A percentile compares a stretch with the other conserved stretches of the same genome.
Conservation (phyloP, 2,797 vertebrate genomes). For the Danionella dracula region DNA sequence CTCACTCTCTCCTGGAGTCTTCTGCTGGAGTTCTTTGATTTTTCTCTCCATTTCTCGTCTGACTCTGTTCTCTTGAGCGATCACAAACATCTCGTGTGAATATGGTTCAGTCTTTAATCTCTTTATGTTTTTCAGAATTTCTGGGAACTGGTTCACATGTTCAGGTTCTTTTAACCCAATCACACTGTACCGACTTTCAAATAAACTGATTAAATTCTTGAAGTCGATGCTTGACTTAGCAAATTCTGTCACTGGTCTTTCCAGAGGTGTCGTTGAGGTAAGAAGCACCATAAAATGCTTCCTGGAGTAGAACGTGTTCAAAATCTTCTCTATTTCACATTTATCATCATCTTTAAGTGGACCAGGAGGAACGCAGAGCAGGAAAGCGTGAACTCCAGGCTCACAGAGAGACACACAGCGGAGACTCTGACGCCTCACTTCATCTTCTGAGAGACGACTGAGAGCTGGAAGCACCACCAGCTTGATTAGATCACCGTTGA, state of each 20-base stretch:
- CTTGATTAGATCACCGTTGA: background rate
- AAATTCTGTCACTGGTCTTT: background rate
- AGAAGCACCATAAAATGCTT: constrained; percentile 9
- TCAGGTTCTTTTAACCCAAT: background rate
- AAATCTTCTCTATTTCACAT: background rate
- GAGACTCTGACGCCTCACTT: background rate
- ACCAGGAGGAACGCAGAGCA: background rate
- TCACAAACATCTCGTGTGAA: background rate
- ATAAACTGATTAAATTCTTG: background rate
- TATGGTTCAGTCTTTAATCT: background rate
- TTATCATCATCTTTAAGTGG: background rate
- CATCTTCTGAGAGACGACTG: background rate
- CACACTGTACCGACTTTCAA: background rate
- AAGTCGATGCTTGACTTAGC: background rate
- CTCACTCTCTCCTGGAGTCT: too few relatives aligned
- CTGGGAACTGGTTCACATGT: background rate
- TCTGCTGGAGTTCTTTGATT: background rate
- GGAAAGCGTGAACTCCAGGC: background rate
- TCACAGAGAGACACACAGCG: background rate
- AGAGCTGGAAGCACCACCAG: background rate
- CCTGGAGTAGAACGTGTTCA: background rate
- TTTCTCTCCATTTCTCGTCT: background rate
- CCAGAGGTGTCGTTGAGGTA: background rate
- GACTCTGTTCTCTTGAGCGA: background rate
- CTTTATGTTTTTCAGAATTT: background rate